Base-by-base conservation (phyloP, 2,113 vertebrate species). In the Corythoichthys intestinalis region DNA sequence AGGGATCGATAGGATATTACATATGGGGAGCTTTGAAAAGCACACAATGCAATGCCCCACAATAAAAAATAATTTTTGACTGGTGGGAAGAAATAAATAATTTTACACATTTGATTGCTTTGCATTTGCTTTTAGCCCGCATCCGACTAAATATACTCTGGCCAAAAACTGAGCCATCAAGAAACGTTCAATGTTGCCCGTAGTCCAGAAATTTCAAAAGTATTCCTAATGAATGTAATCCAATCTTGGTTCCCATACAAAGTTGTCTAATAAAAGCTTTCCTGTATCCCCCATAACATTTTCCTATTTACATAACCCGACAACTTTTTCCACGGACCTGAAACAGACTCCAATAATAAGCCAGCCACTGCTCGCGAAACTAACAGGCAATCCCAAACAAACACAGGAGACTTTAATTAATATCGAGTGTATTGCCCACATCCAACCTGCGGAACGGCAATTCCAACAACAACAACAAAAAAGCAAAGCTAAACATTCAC, bases 401-500 rank as follows among this genome's bases (percentile, higher is more conserved):
- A 83, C 81, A 86, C 69, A 75, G 65, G 78, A 77, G 59, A 65
- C 79, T 84, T 86, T 86, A 79, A 87, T 88, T 89, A 84, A 86
- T 83, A 83, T 79, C 0, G 14, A 11, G 73, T 78, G 76, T 78
- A 72, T 65, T 66, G 81, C 82, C 84, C 49, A 67, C 48, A 48
- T 72, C 69, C 20, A 71, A 80, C 11, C 35, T 52, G 66, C 70
- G 81, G 65, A 66, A 74, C 71, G 0, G 15, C 60, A 70, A 48
- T 67, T 65, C 4, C 2, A 66, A 39, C 66, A 76, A 73, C 80
- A 76, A 75, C 80, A 84, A 83, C n/a, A 77, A 74, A 77, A 65
- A 65, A 73, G 66, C 63, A 74, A 76, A 87, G 85, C 78, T 69
- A 78, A 86, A 76, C 78, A 7, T 1, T 50, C 52, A 10, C 38